These are phyloP conservation scores for Phasianus colchicus DNA, from an alignment of 2,113 vertebrate species.

Conservation along the genomic window DNA sequence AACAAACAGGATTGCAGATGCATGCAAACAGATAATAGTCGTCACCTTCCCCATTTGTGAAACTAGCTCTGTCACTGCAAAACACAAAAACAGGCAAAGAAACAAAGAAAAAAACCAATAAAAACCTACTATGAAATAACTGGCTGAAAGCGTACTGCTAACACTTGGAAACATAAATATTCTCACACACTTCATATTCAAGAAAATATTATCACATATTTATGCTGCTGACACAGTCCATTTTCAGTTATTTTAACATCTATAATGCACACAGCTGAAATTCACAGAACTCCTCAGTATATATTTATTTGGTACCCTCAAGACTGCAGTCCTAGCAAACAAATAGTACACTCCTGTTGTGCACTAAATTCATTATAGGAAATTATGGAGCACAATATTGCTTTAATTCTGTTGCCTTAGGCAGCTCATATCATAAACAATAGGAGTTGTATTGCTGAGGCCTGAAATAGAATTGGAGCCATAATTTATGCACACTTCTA, in stretches of 20 bases:
- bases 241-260: constrained; percentile 56
- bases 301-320: background rate
- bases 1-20: background rate
- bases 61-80: background rate
- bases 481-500: constrained; percentile 41
- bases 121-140: background rate
- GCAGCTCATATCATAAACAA: background rate
- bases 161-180: constrained; percentile 19
- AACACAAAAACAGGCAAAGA: background rate
- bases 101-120: background rate
- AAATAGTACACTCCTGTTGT: background rate
- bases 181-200: constrained; percentile 33
- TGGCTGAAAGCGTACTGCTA: constrained; percentile 33
- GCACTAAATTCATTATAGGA: background rate
- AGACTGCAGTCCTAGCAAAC: background rate
- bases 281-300: background rate
- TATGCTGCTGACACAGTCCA: constrained; percentile 8
- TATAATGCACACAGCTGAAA: constrained; percentile 43
- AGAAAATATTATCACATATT: constrained; percentile 47
- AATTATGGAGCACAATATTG: background rate
- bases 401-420: constrained; percentile 6
- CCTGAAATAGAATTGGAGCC: background rate
- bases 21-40: background rate
- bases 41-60: background rate
- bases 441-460: background rate